Evolutionary conservation across 2,113 vertebrate species (phyloP), one percentile per base, ranked within the genome.

Genomic region (Zeus faber): DNA sequence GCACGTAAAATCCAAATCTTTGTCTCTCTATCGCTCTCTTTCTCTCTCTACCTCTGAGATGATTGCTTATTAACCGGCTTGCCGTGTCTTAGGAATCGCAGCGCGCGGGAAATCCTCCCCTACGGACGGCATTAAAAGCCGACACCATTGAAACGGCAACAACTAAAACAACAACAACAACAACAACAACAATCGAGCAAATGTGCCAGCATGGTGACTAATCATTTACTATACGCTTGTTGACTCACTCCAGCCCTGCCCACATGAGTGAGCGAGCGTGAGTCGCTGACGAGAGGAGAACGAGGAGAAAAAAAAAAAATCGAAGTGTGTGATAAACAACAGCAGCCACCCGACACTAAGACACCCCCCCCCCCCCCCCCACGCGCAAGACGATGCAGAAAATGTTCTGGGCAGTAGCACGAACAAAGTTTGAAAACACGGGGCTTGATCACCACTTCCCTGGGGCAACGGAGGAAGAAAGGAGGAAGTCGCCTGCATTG

Each of bases 141-240:
- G 33, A 37, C 9, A 4, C 33, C 33, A 14, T n/a, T n/a, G 11
- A 11, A n/a, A 11, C 5, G n/a, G n/a, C 33, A 37, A 29, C 27
- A 29, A 11, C 25, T 31, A 37, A 24, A 58, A 18, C 58, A 60
- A 11, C 33, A n/a, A 11, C 5, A 37, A 37, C 33, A 37, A 29
- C 27, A 29, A 11, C 25, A 39, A 37, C 31, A 58, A 18, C 58
- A 60, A 46, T 29, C 51, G 49, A 64, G 65, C 56, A 58, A 74
- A 39, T 39, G 31, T 60, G 31, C 37, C 49, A 47, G 21, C 9
- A 0, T 37, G 45, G 4, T 68, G 67, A 76, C 48, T 71, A 60
- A 68, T 37, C 23, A 24, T 57, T 79, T 65, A 71, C 61, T 58
- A 52, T 43, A 24, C 25, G 72, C 51, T 52, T 48, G 55, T 45